A percentile compares a stretch with the other conserved stretches of the same genome.
These are phyloP conservation scores for Falco berigora DNA, from an alignment of 2,797 vertebrate species.

Conservation along the genomic window DNA sequence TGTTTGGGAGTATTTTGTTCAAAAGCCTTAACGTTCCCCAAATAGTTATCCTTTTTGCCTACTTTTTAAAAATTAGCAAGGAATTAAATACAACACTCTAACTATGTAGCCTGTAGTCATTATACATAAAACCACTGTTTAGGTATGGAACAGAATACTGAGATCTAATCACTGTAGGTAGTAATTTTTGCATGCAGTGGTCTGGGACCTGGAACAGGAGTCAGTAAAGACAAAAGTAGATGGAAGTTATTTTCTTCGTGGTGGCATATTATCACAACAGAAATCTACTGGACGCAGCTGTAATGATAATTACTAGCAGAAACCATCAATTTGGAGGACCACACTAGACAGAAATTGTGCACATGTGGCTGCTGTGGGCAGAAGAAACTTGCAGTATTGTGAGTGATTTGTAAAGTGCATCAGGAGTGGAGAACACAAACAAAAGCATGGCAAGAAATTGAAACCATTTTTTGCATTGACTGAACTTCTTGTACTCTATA, in stretches of 20 bases:
- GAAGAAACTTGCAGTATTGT: background rate
- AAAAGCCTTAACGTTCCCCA: background rate
- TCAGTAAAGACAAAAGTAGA: background rate
- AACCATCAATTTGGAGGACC: background rate
- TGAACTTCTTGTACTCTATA: background rate
- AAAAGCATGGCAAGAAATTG: background rate
- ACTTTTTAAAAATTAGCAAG: background rate
- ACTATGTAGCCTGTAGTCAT: background rate
- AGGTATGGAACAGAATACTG: background rate
- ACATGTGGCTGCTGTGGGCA: fast-evolving
- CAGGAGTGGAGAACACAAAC: background rate
- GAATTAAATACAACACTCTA: background rate
- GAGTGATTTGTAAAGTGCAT: background rate
- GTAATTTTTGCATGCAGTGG: background rate
- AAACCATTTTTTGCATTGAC: background rate
- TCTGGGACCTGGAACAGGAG: background rate
- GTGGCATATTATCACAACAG: background rate
- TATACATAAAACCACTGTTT: background rate
- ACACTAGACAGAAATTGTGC: background rate
- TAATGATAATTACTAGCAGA: background rate
- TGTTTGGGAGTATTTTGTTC: background rate
- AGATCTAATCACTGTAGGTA: background rate
- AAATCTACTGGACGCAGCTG: background rate
- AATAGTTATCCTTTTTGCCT: background rate
- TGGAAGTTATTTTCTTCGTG: background rate